Conservation (phyloP, 2,888 invertebrate genomes). For the Orthosia cruda region DNA sequence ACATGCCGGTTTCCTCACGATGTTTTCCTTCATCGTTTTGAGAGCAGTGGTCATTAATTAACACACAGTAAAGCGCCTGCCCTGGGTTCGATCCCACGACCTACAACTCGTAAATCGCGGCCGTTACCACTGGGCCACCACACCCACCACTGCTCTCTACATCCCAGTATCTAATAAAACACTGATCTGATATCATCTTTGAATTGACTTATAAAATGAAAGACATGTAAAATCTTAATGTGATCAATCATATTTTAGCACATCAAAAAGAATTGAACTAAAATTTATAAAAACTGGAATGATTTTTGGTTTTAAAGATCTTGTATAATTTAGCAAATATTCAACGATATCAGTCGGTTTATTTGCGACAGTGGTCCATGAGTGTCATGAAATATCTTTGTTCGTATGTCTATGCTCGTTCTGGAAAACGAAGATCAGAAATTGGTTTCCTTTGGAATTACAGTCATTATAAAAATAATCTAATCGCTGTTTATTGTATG, state of each 20-base stretch:
- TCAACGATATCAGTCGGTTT: neutral
- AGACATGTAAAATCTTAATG: conserved; percentile 6
- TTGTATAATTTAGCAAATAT: conserved; percentile 1
- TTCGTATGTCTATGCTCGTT: neutral
- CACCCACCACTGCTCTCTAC: too few relatives aligned
- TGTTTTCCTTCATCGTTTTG: too few relatives aligned
- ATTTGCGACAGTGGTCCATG: conserved; percentile 2
- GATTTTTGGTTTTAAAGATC: conserved; percentile 3
- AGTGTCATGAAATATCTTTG: neutral
- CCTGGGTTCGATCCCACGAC: too few relatives aligned
- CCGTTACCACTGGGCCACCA: too few relatives aligned
- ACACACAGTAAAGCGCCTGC: too few relatives aligned
- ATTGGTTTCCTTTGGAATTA: neutral
- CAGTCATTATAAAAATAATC: neutral
- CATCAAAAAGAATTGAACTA: conserved; percentile 31
- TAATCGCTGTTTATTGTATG: neutral
- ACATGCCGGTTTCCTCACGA: too few relatives aligned
- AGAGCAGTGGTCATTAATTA: too few relatives aligned
- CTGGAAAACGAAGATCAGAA: neutral
- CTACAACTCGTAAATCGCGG: too few relatives aligned
- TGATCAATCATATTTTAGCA: conserved; percentile 5
- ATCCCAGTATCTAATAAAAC: too few relatives aligned
- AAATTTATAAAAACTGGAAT: conserved; percentile 11
- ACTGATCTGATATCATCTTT: too few relatives aligned
- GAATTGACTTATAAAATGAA: neutral